Evolutionary conservation across 2,797 vertebrate species (phyloP), one percentile per base, ranked within the genome.

Genomic region (Discoglossus pictus): DNA sequence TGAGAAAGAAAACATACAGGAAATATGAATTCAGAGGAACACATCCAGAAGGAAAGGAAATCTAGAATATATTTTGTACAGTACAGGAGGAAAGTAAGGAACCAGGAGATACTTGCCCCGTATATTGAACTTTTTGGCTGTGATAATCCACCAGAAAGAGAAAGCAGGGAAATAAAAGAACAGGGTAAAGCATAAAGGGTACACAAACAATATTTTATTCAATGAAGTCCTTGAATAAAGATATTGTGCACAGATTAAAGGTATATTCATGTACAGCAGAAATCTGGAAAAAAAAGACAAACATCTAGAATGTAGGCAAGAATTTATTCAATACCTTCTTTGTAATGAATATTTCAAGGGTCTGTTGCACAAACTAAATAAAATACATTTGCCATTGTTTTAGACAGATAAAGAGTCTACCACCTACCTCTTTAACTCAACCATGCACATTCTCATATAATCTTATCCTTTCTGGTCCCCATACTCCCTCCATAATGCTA

Each of bases 201-300:
- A 91, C 89, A 96, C 85, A 90, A 91, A 89, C 93, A 97, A 98
- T 97, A 97, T 98, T 97, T 98, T 97, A 97, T 98, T 97, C 96
- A 96, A 92, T 90, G 77, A 79, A 79, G 81, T 76, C 88, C 89
- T 92, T 96, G 96, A 98, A 98, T 98, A 96, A 94, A 98, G 96
- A 97, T 97, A 98, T 97, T 97, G 96, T 86, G 86, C 81, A 87
- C 76, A 85, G 81, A 84, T 88, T 75, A 86, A 81, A 87, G 80
- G 79, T 87, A 84, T 81, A 80, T 80, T 84, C 78, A 83, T 83
- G 78, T 77, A 87, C 64, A 83, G 51, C 48, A 84, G 23, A 79
- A 79, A 74, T 85, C 74, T 82, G 81, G 65, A 74, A 77, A 82
- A 12, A 63, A 77, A 82, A 84, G 74, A 87, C 76, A 88, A 67